Conservation (phyloP, 2,113 vertebrate species). For the Halichoerus grypus region DNA sequence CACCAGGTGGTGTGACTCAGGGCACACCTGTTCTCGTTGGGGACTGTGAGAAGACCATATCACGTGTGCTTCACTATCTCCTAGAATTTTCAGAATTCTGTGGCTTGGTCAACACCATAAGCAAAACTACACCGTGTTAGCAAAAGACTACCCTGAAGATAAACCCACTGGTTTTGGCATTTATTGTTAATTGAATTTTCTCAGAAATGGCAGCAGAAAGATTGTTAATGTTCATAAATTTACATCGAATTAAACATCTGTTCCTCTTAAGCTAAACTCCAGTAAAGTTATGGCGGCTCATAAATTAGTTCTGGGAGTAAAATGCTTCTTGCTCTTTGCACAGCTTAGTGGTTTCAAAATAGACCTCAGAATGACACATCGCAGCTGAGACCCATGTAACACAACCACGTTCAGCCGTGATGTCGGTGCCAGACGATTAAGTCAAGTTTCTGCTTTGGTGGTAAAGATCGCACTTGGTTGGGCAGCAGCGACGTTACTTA, state of each 20-base stretch:
- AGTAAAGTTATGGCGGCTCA: constrained; percentile 68
- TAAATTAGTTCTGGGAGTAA: constrained; percentile 74
- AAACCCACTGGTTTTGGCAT: constrained; percentile 83
- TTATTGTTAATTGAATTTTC: constrained; percentile 88
- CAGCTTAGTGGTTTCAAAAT: constrained; percentile 60
- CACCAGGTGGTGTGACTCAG: neutral
- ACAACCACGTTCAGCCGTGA: neutral
- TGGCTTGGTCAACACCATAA: neutral
- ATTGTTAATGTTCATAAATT: constrained; percentile 82
- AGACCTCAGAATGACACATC: constrained; percentile 31
- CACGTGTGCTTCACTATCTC: neutral
- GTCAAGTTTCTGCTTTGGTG: neutral
- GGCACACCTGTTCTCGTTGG: neutral
- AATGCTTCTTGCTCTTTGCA: constrained; percentile 57
- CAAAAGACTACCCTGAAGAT: constrained; percentile 74
- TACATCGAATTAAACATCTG: constrained; percentile 87
- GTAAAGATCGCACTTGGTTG: neutral
- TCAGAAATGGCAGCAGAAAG: constrained; percentile 79
- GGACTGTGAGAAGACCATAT: fast-evolving
- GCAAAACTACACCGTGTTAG: constrained; percentile 48
- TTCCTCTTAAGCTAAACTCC: constrained; percentile 77
- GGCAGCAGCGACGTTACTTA: neutral
- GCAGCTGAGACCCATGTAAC: fast-evolving
- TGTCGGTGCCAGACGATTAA: neutral
- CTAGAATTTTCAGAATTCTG: neutral